A percentile compares a stretch with the other conserved stretches of the same genome.
Conservation (phyloP, 2,113 vertebrate species). For the Actinemys pallida region DNA sequence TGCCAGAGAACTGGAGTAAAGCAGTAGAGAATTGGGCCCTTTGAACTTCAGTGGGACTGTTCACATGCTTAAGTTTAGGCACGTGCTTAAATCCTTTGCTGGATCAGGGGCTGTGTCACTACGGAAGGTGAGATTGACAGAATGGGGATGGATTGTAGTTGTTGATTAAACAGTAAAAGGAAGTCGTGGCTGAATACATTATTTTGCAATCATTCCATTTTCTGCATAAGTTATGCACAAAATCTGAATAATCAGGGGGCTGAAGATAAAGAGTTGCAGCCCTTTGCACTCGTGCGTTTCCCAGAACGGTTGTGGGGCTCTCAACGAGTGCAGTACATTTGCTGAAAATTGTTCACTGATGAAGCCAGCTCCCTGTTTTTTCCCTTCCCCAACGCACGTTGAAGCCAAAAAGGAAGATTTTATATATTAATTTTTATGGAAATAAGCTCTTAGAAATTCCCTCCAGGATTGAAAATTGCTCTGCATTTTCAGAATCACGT, state of each 20-base stretch:
- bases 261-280: not conserved
- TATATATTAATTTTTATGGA: conserved; percentile 72
- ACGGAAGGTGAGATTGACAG: not conserved
- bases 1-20: not conserved
- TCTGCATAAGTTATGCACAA: fast-evolving
- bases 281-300: fast-evolving
- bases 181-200: not conserved
- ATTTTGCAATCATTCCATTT: not conserved
- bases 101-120: fast-evolving
- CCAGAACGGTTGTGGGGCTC: fast-evolving
- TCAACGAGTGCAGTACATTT: too few relatives aligned
- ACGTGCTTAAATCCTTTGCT: not conserved
- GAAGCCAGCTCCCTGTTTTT: not conserved
- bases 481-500: conserved; percentile 64
- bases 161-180: not conserved
- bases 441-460: conserved; percentile 53
- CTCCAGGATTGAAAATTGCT: conserved; percentile 56
- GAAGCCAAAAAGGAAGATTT: conserved; percentile 43
- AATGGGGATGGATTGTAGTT: not conserved
- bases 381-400: not conserved
- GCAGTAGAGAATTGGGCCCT: fast-evolving
- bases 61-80: not conserved
- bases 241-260: fast-evolving
- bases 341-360: fast-evolving
- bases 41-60: not conserved